Base-by-base conservation (phyloP, 1,140 invertebrate species). In the Drosophila hydei region DNA sequence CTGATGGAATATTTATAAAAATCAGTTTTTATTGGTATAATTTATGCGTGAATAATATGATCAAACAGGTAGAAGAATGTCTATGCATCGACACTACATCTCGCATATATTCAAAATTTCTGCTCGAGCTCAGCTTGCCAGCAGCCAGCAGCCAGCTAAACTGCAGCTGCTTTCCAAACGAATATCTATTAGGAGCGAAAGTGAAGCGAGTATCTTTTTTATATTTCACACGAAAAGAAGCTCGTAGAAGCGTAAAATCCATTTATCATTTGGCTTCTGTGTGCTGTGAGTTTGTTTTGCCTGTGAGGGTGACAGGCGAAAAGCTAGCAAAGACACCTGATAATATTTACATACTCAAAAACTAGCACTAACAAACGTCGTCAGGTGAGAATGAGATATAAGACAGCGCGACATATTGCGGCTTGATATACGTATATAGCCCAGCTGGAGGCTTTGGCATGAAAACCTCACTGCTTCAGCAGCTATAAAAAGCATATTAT, bases 281-380 rank as follows among this genome's bases (percentile, higher is more conserved):
- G 12, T 11, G 3, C 4, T 23, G 52, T 42, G 48, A 12, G 47
- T 14, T 25, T 40, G n/a, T 3, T 23, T 19, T 48, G 42, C 23
- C 16, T 30, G 40, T 21, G 59, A 9, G 25, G 40, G 42, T 63
- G 48, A 48, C 59, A 33, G 18, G 59, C 50, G 33, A 51, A 68
- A 64, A 45, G 43, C 51, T 38, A 38, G 18, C 48, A 62, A 47
- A 52, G 65, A 69, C 65, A 63, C 42, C 64, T 36, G 59, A 55
- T 62, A 70, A 70, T 69, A 69, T 69, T 69, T 62, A 23, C 60
- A 50, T 56, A 33, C 51, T 33, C 51, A 42, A 64, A 71, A 71
- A 64, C 42, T 48, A 63, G 30, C 43, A 27, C 51, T 38, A 48
- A 55, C 51, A 38, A 18, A 40, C 30, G 19, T 18, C n/a, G 42